These are phyloP conservation scores for Acheta domesticus DNA, from an alignment of 2,888 invertebrate species.

Conservation along the genomic window DNA sequence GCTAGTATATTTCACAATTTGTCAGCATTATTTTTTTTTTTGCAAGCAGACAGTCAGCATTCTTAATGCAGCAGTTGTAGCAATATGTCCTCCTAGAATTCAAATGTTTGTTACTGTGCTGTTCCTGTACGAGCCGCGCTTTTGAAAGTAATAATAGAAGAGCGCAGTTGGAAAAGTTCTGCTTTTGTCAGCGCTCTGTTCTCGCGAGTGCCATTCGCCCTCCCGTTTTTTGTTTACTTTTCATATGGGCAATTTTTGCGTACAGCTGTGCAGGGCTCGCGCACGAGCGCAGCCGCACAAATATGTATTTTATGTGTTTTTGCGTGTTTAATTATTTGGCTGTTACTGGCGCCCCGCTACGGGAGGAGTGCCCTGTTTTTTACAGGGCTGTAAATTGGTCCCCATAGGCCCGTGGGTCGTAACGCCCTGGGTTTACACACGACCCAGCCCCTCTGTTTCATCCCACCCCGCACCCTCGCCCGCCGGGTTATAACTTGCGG, in stretches of 20 bases:
- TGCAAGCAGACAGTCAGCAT: too few relatives aligned
- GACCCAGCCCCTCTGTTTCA: not conserved
- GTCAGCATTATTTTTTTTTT: too few relatives aligned
- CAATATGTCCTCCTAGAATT: too few relatives aligned
- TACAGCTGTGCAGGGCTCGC: not conserved
- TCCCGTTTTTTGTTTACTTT: not conserved
- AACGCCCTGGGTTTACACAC: not conserved
- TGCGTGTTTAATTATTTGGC: constrained; percentile 18
- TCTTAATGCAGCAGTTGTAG: too few relatives aligned
- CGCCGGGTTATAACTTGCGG: constrained; percentile 2
- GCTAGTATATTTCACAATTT: too few relatives aligned
- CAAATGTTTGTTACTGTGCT: too few relatives aligned
- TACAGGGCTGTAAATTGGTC: constrained; percentile 18
- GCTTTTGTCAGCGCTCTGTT: not conserved
- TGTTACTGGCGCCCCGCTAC: constrained; percentile 1
- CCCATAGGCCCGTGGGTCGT: not conserved
- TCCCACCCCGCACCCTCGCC: not conserved
- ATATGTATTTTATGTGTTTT: constrained; percentile 18
- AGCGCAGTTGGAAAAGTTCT: constrained; percentile 3
- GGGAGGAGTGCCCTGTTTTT: constrained; percentile 9
- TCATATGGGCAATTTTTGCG: not conserved
- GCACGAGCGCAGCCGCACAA: not conserved
- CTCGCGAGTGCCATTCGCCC: not conserved
- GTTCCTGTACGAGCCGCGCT: too few relatives aligned
- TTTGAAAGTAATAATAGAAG: not conserved